These are phyloP conservation scores for Clarias laeviceps DNA, from an alignment of 2,797 vertebrate species.

Conservation along the genomic window DNA sequence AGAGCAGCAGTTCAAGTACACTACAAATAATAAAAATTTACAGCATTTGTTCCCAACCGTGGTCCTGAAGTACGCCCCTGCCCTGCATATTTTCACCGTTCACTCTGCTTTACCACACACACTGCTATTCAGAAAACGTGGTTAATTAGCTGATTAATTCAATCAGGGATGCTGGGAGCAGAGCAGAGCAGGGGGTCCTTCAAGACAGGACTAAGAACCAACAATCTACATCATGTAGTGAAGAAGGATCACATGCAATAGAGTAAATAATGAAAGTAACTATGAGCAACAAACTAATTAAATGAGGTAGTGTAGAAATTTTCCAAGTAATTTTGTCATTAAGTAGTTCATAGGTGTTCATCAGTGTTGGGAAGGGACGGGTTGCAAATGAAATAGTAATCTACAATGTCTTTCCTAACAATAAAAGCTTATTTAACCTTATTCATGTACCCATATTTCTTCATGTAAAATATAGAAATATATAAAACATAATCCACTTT, in stretches of 20 bases:
- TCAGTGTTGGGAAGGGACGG: background rate
- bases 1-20: background rate
- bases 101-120: no score
- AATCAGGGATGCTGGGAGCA: no score
- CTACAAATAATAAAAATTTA: background rate
- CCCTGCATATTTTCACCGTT: no score
- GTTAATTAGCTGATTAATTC: no score
- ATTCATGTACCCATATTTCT: background rate
- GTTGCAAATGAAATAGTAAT: background rate
- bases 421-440: background rate
- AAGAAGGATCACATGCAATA: background rate
- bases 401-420: background rate
- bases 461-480: background rate
- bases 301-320: background rate
- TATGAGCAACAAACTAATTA: background rate
- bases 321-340: background rate
- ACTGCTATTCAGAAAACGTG: no score
- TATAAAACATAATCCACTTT: background rate
- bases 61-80: no score
- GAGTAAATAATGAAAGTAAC: background rate
- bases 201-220: no score
- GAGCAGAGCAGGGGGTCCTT: no score
- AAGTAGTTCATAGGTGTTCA: constrained; percentile 1
- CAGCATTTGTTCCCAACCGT: background rate
- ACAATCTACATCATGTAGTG: background rate